Base-by-base conservation (phyloP, 2,888 invertebrate genomes). In the Macrophya annulata region DNA sequence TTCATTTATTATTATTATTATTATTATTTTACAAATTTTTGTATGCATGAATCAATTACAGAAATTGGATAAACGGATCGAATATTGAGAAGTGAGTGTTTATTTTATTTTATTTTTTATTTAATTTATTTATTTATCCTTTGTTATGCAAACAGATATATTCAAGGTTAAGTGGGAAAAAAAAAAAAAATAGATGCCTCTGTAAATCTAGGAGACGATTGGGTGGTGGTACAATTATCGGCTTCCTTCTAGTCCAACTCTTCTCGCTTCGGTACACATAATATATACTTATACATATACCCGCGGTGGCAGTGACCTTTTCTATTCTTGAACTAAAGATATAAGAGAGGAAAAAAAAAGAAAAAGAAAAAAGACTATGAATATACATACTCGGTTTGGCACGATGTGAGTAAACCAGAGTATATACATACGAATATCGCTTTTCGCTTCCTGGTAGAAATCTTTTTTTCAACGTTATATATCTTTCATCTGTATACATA, bases 221-320 rank as follows among this genome's bases (percentile, higher is more conserved):
- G 74, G 43, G 17, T 4, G 77, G 77, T 77, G 31, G 51, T 51
- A 77, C 77, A 77, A 77, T 77, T 37, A 55, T 77, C 55, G n/a
- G 51, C 77, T 37, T 55, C 55, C 77, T 51, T 9, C 55, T 43
- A 43, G 74, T 77, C 51, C 55, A 77, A 77, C 77, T 77, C 77
- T 77, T 77, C 77, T 77, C 77, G 77, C 77, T 77, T 77, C 77
- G 77, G 48, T 77, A 55, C 51, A 55, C 55, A n/a, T 55, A 55
- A 55, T 51, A 45, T 76, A 77, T 9, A 43, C 9, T 37, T 51
- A 45, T 40, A 76, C 48, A 21, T 76, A 77, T 9, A 43, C n/a
- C 17, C 77, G 3, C 17, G 55, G 55, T 51, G 55, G 51, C 77
- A 55, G 51, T 77, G 77, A 77, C 77, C 77, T 77, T 77, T 77